Conservation (phyloP, 2,888 invertebrate species). For the Phania funesta region DNA sequence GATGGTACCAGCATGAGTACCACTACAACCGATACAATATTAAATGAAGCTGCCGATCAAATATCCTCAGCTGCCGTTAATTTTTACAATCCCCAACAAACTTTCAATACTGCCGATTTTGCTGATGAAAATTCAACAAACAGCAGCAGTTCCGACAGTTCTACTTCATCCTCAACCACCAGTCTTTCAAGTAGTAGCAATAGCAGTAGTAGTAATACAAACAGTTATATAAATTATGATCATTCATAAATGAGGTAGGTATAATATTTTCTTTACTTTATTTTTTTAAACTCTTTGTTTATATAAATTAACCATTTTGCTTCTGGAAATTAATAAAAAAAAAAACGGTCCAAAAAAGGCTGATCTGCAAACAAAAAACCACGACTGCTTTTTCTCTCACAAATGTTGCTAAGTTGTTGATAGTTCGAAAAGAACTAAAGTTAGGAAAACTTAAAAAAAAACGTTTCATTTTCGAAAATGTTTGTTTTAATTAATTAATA, state of each 20-base stretch:
- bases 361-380: too few relatives aligned
- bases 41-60: constrained; percentile 62
- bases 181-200: constrained; percentile 56
- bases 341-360: too few relatives aligned
- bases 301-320: too few relatives aligned
- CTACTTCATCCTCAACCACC: constrained; percentile 54
- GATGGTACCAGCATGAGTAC: constrained; percentile 59
- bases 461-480: too few relatives aligned
- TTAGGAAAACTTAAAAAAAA: too few relatives aligned
- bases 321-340: too few relatives aligned
- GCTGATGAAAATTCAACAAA: constrained; percentile 51
- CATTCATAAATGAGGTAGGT: constrained; percentile 55
- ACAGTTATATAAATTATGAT: constrained; percentile 43
- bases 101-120: constrained; percentile 60
- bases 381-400: too few relatives aligned
- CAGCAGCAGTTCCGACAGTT: constrained; percentile 61
- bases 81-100: constrained; percentile 58
- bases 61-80: constrained; percentile 64
- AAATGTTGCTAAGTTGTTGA: too few relatives aligned
- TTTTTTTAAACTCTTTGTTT: too few relatives aligned
- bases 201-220: constrained; percentile 56
- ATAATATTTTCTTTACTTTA: background rate
- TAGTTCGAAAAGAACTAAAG: too few relatives aligned
- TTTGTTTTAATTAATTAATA: too few relatives aligned
- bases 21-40: constrained; percentile 59